Evolutionary conservation across 2,888 invertebrate species (phyloP).

Genomic region (Hermodice carunculata): DNA sequence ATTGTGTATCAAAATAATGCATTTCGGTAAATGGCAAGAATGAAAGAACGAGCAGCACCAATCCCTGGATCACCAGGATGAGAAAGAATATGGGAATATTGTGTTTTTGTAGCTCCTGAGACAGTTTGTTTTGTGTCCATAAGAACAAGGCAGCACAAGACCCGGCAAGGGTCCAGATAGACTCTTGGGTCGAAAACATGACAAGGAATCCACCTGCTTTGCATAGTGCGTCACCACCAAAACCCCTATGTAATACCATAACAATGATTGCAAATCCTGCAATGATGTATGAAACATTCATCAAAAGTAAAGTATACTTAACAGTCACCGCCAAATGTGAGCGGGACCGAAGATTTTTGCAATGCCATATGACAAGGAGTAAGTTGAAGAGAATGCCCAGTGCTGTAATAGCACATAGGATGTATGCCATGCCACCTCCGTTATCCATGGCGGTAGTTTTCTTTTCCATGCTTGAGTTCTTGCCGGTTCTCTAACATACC

Average conservation of each 20-base stretch:
- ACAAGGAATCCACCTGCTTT: conserved; percentile 18
- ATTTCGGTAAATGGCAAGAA: conserved; percentile 18
- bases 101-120: conserved; percentile 9
- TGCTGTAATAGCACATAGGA: conserved; percentile 9
- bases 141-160: conserved; percentile 3
- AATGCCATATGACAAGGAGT: conserved; percentile 12
- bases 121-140: conserved; percentile 4
- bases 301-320: conserved; percentile 6
- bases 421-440: conserved; percentile 4
- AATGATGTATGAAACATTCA: conserved; percentile 1
- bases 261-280: conserved; percentile 13
- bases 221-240: conserved; percentile 1
- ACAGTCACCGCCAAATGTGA: conserved; percentile 11
- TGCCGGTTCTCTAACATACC: no score
- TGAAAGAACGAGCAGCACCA: conserved; percentile 14
- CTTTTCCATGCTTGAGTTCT: no score
- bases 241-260: conserved; percentile 10
- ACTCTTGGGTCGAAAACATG: conserved; percentile 13
- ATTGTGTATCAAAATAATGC: not conserved
- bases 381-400: conserved; percentile 10
- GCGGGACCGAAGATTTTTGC: no score
- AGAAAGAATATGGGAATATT: conserved; percentile 7
- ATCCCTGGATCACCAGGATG: not conserved
- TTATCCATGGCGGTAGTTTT: not conserved
- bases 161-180: conserved; percentile 14